These are phyloP conservation scores for cattle (Bos taurus) DNA, from an alignment of 2,113 vertebrate species.

Conservation along the genomic window ARS-UCD2.0 NC_037328.1:155460001-155460500, in stretches of 20 bases:
- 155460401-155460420: constrained; percentile 81
- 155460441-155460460: constrained; percentile 80
- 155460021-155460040: not conserved
- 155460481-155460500: constrained; percentile 73
- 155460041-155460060: not conserved
- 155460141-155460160: constrained; percentile 1
- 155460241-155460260: constrained; percentile 58
- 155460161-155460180: fast-evolving
- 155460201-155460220: constrained; percentile 50
- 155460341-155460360: constrained; percentile 74
- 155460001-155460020: fast-evolving
- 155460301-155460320: constrained; percentile 81
- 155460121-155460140: not conserved
- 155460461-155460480: constrained; percentile 76
- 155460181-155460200: constrained; percentile 7
- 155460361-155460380: constrained; percentile 79
- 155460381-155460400: constrained; percentile 79
- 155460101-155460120: not conserved
- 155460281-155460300: constrained; percentile 64
- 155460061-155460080: constrained; percentile 40
- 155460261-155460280: constrained; percentile 76
- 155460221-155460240: constrained; percentile 47
- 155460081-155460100: not conserved
- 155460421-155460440: constrained; percentile 79
- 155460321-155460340: constrained; percentile 83